Evolutionary conservation across 2,113 vertebrate genomes (phyloP), one percentile per base, ranked within the genome.

Genomic region (Brachyhypopomus gauderio): DNA sequence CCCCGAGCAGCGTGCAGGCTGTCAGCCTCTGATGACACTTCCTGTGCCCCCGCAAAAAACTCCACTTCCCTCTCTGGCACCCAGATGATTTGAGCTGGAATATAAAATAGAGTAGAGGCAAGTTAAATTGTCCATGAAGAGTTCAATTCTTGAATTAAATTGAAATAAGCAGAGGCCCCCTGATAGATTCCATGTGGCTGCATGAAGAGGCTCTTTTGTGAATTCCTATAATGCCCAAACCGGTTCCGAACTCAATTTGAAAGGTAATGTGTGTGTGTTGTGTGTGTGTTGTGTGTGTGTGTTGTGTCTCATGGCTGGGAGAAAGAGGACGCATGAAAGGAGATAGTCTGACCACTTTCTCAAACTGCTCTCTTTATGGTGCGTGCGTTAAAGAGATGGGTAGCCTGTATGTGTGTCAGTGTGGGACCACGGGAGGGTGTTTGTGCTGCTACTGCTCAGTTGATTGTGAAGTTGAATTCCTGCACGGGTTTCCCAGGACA

Each of bases 311-410:
- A 38, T 17, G 62, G 62, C 41, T 58, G 25, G 60, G 78, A 77
- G 45, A n/a, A 56, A 27, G 36, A 67, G 48, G 81, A n/a, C 25
- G 41, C 83, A 86, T 55, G 67, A 92, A 92, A 92, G 38, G 22
- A 72, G 75, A 77, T 77, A 38, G 64, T 52, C 66, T 75, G 64
- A 75, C 23, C 38, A 52, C 9, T 70, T 74, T 69, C 17, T 78
- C 56, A 81, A 59, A 78, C 69, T 8, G 69, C 34, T 60, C 72
- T 19, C 45, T 36, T 56, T 63, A 45, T 38, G 58, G 23, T 60
- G 23, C 23, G 5, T 16, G 16, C 9, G 11, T 73, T 78, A 81
- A 81, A 78, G 52, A 83, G 82, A 78, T 56, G 16, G 64, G 55
- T 58, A 8, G 36, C 52, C 72, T 56, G 75, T 16, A 1, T 20